Base-by-base conservation (phyloP, 2,113 vertebrate species). In the Sceloporus undulatus region DNA sequence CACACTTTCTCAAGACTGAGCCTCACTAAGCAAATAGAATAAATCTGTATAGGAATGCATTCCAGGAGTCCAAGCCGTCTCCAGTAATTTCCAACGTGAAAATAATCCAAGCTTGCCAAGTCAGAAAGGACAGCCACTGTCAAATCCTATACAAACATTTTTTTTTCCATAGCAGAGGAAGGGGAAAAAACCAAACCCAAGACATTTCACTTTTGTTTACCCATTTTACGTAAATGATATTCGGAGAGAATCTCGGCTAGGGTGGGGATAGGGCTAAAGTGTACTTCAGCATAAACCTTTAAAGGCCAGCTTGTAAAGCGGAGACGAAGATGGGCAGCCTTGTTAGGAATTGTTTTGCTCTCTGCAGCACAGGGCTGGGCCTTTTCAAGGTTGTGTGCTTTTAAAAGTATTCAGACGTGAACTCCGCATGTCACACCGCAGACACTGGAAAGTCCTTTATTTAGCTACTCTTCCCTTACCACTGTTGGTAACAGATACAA, bases 341-440 rank as follows among this genome's bases (percentile, higher is more conserved):
- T 97, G 95, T 97, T 97, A 97, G 97, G 97, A 97, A 96, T 94
- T 96, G 95, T 93, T 96, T 95, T 88, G 86, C 38, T 92, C 92
- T 89, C 85, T 82, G 89, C 89, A 91, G 91, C 91, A 14, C 83
- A 86, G 87, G 0, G 34, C 85, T 94, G 92, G 94, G 92, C 73
- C 85, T 48, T 79, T 93, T 95, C 94, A 93, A 95, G 93, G 27
- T 85, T 70, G 34, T 89, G 85, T 38, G 93, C 89, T 95, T 87
- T 93, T 92, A 90, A 92, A 89, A 94, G 73, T 88, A 91, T 93
- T 86, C 91, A 77, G 78, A 92, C 59, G 68, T 6, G 85, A 79
- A 87, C 34, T 4, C 79, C 87, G 85, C 80, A 83, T n/a, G 83
- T 34, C 88, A 23, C 86, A 38, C 71, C 62, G 82, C 73, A 83